phyloP scores from a whole-genome alignment of 2,113 vertebrate species.

The Callospermophilus lateralis region DNA sequence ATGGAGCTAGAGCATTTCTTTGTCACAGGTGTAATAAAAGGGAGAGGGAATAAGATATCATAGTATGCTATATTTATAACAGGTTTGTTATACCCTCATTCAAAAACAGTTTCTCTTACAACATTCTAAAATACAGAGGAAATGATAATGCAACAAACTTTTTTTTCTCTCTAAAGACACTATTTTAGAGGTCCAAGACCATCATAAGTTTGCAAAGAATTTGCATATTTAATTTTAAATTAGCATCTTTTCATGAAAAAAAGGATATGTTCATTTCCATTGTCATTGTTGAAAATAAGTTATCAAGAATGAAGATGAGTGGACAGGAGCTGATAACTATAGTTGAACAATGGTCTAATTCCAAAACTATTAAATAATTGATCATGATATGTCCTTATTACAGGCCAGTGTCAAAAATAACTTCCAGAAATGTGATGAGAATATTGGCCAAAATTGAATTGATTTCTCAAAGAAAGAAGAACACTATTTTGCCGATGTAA shows the following conservation, averaged over 20 bases:
- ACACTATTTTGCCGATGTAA: constrained; percentile 69
- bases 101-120: neutral
- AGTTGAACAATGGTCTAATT: constrained; percentile 39
- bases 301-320: neutral
- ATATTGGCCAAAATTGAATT: constrained; percentile 62
- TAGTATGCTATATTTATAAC: neutral
- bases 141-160: constrained; percentile 28
- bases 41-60: neutral
- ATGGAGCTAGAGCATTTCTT: neutral
- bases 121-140: constrained; percentile 30
- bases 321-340: neutral
- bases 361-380: constrained; percentile 74
- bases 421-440: constrained; percentile 52
- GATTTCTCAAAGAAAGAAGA: constrained; percentile 69
- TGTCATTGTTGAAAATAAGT: constrained; percentile 54
- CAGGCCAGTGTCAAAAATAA: constrained; percentile 74
- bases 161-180: neutral
- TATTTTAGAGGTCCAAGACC: neutral
- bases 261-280: neutral
- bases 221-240: neutral
- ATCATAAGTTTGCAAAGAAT: neutral
- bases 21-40: neutral
- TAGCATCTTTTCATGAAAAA: constrained; percentile 28
- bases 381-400: constrained; percentile 54
- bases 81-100: neutral